Percentiles rank a stretch among this genome's conserved stretches.
Conservation (phyloP, 2,797 vertebrate species). For the Onychomys arenicola region DNA sequence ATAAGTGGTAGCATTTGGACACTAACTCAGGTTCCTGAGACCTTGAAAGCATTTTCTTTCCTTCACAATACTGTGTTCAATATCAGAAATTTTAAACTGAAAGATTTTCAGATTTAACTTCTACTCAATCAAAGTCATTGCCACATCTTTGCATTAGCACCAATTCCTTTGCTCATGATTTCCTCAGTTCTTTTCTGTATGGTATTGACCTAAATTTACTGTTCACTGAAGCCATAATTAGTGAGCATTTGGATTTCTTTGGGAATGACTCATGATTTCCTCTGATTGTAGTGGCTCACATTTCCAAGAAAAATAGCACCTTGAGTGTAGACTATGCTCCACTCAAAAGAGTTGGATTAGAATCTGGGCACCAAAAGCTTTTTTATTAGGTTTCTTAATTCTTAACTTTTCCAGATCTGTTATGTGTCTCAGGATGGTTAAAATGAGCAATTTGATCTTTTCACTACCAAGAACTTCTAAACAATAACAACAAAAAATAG, state of each 20-base stretch:
- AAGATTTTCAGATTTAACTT: background rate
- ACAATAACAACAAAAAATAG: background rate
- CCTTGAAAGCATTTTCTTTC: background rate
- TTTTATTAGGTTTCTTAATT: background rate
- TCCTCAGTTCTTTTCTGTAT: background rate
- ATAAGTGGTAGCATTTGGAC: background rate
- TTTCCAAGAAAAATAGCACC: slow-evolving; percentile 6
- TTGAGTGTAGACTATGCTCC: background rate
- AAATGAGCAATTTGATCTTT: slow-evolving; percentile 10
- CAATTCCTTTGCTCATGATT: background rate
- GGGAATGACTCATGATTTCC: background rate
- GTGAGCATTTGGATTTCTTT: slow-evolving; percentile 2
- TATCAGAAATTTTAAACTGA: background rate
- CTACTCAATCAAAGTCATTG: background rate
- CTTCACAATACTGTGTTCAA: background rate
- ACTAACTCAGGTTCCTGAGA: background rate
- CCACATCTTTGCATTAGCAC: background rate
- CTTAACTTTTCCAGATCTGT: background rate
- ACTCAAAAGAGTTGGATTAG: slow-evolving; percentile 4
- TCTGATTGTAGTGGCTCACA: background rate
- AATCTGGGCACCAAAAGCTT: background rate
- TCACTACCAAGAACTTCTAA: slow-evolving; percentile 5
- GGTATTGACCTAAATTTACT: background rate
- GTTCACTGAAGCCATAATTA: slow-evolving; percentile 43
- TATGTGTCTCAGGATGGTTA: background rate